phyloP scores from a whole-genome alignment of 2,888 invertebrate genomes.

The Camponotus fellah region DNA sequence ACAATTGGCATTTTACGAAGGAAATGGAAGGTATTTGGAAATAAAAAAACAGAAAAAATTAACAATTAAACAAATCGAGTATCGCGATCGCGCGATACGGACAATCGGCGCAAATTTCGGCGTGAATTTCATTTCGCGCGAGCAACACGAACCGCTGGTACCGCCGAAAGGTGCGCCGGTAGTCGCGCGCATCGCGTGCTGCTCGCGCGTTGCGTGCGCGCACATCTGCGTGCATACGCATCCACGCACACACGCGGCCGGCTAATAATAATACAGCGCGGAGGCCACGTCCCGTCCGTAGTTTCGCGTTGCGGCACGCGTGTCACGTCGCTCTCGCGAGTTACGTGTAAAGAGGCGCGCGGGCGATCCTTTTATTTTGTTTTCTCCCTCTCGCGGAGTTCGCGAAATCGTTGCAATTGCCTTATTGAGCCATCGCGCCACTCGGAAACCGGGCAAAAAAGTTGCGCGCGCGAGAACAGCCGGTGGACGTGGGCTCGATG shows the following conservation, averaged over 20 bases:
- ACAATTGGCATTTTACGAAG: background rate
- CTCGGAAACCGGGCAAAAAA: constrained; percentile 45
- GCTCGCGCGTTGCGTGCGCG: constrained; percentile 72
- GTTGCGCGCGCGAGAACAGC: constrained; percentile 53
- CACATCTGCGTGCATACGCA: constrained; percentile 70
- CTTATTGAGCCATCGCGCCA: constrained; percentile 63
- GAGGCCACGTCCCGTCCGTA: constrained; percentile 53
- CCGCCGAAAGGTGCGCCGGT: constrained; percentile 17
- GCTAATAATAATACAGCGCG: constrained; percentile 68
- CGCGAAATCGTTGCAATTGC: constrained; percentile 44
- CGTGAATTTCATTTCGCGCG: background rate
- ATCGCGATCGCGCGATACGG: background rate
- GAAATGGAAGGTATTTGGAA: background rate
- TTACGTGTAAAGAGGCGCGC: constrained; percentile 36
- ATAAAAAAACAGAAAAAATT: background rate
- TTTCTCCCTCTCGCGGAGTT: background rate
- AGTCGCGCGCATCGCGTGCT: constrained; percentile 70
- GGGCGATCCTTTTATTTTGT: background rate
- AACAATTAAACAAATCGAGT: background rate
- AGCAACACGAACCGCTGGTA: background rate
- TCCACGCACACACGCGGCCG: constrained; percentile 58
- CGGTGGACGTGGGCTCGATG: constrained; percentile 57
- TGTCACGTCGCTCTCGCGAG: constrained; percentile 44
- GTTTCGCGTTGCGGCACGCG: constrained; percentile 50
- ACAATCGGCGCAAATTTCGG: background rate